phyloP scores from a whole-genome alignment of 2,888 invertebrate genomes.

The Mimachlamys varia region DNA sequence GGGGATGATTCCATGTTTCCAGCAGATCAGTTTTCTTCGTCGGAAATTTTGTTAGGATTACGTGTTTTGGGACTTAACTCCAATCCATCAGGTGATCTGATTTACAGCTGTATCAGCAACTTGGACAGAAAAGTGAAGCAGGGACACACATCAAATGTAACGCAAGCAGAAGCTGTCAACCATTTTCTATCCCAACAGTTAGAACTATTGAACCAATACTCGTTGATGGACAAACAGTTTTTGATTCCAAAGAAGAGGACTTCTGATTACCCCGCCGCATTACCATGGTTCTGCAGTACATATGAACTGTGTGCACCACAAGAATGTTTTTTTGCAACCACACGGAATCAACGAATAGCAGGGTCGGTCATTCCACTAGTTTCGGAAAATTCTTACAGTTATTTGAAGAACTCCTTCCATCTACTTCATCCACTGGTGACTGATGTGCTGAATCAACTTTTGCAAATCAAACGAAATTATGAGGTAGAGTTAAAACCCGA shows the following conservation, averaged over 20 bases:
- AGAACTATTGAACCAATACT: not conserved
- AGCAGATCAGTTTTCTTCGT: not conserved
- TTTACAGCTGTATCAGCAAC: not conserved
- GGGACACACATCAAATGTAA: too few relatives aligned
- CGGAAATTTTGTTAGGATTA: not conserved
- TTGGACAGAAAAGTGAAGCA: too few relatives aligned
- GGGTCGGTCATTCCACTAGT: conserved; percentile 51
- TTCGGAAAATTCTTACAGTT: not conserved
- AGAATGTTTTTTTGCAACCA: conserved; percentile 42
- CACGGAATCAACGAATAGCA: conserved; percentile 40
- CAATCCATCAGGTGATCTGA: not conserved
- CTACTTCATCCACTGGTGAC: conserved; percentile 41
- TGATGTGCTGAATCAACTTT: conserved; percentile 52
- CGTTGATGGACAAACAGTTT: conserved; percentile 41
- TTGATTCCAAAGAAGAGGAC: conserved; percentile 37
- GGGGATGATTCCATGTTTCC: conserved; percentile 48
- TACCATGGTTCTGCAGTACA: conserved; percentile 48
- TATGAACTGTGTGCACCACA: conserved; percentile 43
- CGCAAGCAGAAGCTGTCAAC: not conserved
- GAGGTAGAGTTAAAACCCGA: conserved; percentile 45
- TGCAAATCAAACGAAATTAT: conserved; percentile 43
- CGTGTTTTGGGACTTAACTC: not conserved
- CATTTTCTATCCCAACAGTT: not conserved
- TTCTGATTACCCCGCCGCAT: conserved; percentile 40
- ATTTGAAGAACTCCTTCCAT: conserved; percentile 48